Evolutionary conservation across 1,140 invertebrate genomes (phyloP).

Genomic region (Hylaeus anthracinus): DNA sequence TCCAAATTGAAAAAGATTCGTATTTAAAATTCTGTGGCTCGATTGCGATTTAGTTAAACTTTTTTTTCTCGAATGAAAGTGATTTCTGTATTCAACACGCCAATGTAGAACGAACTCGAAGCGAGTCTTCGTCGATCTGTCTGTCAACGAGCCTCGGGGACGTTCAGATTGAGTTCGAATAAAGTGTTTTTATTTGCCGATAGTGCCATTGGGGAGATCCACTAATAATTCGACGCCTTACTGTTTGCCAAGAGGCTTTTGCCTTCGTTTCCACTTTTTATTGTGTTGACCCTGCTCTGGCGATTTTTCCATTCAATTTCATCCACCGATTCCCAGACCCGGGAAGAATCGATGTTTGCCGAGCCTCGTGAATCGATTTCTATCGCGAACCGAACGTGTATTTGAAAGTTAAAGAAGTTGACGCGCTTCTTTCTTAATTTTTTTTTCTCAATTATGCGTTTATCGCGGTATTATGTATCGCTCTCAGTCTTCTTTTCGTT

Average conservation of each 20-base stretch:
- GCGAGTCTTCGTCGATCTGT: conserved; percentile 40
- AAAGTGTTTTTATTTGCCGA: conserved; percentile 72
- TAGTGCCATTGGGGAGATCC: conserved; percentile 52
- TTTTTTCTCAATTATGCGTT: too few species aligned
- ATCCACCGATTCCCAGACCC: conserved; percentile 40
- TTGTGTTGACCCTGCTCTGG: conserved; percentile 54
- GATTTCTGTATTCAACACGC: conserved; percentile 20
- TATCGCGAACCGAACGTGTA: background rate
- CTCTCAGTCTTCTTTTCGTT: too few species aligned
- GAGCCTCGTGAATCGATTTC: background rate
- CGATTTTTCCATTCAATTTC: conserved; percentile 61
- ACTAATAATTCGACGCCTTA: conserved; percentile 68
- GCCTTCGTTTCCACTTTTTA: conserved; percentile 63
- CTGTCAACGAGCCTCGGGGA: conserved; percentile 30
- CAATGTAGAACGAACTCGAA: conserved; percentile 23
- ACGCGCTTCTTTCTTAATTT: too few species aligned
- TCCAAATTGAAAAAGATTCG: too few species aligned
- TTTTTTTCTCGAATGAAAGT: background rate
- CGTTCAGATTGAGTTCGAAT: conserved; percentile 60
- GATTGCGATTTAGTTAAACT: too few species aligned
- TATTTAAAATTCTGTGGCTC: too few species aligned
- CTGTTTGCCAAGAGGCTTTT: conserved; percentile 66
- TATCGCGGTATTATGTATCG: too few species aligned
- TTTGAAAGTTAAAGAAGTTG: too few species aligned
- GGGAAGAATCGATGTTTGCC: background rate